These are phyloP conservation scores for Haplochromis burtoni DNA, from an alignment of 2,113 vertebrate genomes.

Conservation along the genomic window DNA sequence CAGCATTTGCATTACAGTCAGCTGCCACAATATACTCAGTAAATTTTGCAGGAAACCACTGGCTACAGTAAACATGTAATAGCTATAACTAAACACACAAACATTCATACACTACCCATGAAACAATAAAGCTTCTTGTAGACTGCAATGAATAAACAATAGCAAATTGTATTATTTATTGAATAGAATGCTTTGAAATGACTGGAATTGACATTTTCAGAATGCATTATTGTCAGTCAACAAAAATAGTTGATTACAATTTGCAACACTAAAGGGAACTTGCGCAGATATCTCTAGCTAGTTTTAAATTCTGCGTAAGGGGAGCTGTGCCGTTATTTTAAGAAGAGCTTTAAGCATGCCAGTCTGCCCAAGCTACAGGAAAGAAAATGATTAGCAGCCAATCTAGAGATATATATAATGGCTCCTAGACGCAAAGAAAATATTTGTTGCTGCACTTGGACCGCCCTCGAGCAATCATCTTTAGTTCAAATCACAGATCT, in stretches of 20 bases:
- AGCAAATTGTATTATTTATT: not conserved
- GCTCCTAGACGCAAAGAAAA: not conserved
- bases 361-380: not conserved
- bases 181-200: not conserved
- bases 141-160: not conserved
- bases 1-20: not conserved
- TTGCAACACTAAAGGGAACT: not conserved
- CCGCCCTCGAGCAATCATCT: not conserved
- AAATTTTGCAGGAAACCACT: not conserved
- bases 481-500: not conserved
- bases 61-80: not conserved
- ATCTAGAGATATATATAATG: not conserved
- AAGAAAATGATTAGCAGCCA: not conserved
- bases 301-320: not conserved
- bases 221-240: not conserved
- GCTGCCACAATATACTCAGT: not conserved
- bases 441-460: not conserved
- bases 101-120: not conserved
- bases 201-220: not conserved
- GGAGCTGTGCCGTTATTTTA: not conserved
- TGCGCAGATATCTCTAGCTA: not conserved
- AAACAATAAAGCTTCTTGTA: not conserved
- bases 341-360: not conserved
- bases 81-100: not conserved
- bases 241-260: not conserved